These are phyloP conservation scores for Desmophyllum pertusum DNA, from an alignment of 92 coral and sea anemone species.

Conservation along the genomic window DNA sequence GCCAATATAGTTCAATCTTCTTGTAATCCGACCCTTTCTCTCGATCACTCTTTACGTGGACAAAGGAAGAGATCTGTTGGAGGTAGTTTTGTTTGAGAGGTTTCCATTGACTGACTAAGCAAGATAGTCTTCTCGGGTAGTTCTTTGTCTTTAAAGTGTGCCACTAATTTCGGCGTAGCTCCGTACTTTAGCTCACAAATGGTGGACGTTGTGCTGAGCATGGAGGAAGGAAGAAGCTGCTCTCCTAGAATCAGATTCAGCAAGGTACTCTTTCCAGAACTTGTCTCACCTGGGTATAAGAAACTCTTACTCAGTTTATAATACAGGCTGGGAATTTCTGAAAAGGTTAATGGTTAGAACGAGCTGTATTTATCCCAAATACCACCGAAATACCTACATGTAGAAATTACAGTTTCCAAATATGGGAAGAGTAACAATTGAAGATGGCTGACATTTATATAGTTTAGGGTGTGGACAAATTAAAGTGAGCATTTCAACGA, in stretches of 20 bases:
- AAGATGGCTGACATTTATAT: no score
- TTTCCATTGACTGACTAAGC: background rate
- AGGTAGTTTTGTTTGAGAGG: slow-evolving; percentile 1
- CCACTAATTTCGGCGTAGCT: slow-evolving; percentile 8
- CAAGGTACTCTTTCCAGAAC: slow-evolving; percentile 56
- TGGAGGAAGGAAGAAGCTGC: slow-evolving; percentile 34
- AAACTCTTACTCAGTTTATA: background rate
- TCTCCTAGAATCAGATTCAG: slow-evolving; percentile 53
- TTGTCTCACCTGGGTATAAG: slow-evolving; percentile 38
- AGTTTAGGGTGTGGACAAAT: no score
- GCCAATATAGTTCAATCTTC: slow-evolving; percentile 49
- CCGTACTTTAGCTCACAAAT: slow-evolving; percentile 49
- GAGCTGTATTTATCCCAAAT: no score
- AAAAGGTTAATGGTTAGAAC: no score
- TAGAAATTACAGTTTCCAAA: no score
- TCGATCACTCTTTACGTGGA: slow-evolving; percentile 19
- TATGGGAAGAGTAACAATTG: no score
- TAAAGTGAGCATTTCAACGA: no score
- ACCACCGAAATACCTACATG: no score
- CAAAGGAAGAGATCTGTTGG: slow-evolving; percentile 21
- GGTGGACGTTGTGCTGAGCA: slow-evolving; percentile 39
- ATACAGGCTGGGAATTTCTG: no score
- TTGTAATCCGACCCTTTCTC: slow-evolving; percentile 17
- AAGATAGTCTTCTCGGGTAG: background rate
- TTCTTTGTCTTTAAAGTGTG: slow-evolving; percentile 28